Conservation (phyloP, 2,113 vertebrate species). For the Nettapus auritus region DNA sequence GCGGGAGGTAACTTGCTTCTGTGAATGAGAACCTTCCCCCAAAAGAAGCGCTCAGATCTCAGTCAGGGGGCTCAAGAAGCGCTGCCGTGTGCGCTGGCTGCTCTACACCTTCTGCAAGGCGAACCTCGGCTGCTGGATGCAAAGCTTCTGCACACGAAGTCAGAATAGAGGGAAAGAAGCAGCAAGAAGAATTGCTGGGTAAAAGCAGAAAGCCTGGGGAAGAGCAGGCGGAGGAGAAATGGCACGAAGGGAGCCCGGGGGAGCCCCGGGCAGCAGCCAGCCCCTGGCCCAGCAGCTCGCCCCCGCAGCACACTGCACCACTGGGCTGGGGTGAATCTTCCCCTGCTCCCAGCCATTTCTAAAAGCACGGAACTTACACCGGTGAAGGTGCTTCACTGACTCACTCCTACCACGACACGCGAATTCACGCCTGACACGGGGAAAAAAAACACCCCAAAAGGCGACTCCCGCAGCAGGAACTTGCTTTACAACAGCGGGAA, state of each 20-base stretch:
- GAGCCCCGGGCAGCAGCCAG: rapidly evolving
- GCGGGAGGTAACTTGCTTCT: not conserved
- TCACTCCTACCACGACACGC: not conserved
- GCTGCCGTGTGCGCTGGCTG: rapidly evolving
- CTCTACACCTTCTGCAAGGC: rapidly evolving
- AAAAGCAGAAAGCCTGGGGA: not conserved
- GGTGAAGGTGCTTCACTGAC: not conserved
- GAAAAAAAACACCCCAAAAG: too few species aligned
- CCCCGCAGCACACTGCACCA: too few species aligned
- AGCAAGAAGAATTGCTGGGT: rapidly evolving
- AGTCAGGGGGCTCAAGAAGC: rapidly evolving
- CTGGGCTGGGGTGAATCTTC: too few species aligned
- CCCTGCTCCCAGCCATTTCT: not conserved
- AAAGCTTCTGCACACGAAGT: not conserved
- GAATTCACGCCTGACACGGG: not conserved
- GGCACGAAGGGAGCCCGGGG: not conserved
- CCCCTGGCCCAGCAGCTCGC: not conserved
- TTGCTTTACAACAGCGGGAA: not conserved
- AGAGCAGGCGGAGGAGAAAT: not conserved
- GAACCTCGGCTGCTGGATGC: rapidly evolving
- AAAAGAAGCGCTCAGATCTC: rapidly evolving
- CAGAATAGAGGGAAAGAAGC: not conserved
- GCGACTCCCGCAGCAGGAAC: not conserved
- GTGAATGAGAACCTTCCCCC: not conserved
- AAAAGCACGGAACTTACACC: rapidly evolving